Percentiles rank a stretch among this genome's conserved stretches.
phyloP scores from a whole-genome alignment of 2,888 invertebrate genomes.

The Drosophila cyrtoloma region DNA sequence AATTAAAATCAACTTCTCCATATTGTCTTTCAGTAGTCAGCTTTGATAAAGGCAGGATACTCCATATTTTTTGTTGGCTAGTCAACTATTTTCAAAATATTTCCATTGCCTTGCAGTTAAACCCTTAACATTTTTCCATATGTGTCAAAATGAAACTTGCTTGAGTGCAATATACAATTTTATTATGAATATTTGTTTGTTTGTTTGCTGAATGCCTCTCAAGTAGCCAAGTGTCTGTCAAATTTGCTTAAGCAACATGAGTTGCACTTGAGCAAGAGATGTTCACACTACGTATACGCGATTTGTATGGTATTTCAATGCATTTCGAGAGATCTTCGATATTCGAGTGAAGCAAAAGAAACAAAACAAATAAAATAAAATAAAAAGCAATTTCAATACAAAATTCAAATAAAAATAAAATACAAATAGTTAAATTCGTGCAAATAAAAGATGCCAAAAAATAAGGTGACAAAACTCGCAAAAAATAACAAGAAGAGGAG shows the following conservation, averaged over 20 bases:
- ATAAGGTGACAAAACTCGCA: conserved; percentile 27
- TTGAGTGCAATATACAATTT: not conserved
- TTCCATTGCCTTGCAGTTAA: not conserved
- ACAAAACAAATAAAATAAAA: conserved; percentile 13
- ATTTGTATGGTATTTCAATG: conserved; percentile 8
- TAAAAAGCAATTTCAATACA: conserved; percentile 12
- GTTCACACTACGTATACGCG: conserved; percentile 31
- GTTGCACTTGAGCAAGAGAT: conserved; percentile 11
- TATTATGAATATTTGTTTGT: not conserved
- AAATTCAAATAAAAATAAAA: conserved; percentile 28
- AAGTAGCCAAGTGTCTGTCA: conserved; percentile 1
- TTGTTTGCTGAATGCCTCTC: not conserved
- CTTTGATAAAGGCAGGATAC: not conserved
- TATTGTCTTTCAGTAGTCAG: not conserved
- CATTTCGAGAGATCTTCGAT: conserved; percentile 19
- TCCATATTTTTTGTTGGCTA: not conserved
- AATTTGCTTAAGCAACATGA: conserved; percentile 6
- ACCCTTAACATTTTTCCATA: not conserved
- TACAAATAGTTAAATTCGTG: conserved; percentile 41
- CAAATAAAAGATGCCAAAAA: conserved; percentile 56
- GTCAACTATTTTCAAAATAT: not conserved
- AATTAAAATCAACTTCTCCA: not conserved
- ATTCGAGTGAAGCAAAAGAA: not conserved
- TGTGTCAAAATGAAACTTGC: conserved; percentile 1
- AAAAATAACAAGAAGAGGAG: conserved; percentile 15